phyloP scores from a whole-genome alignment of 2,888 invertebrate genomes.

The Drosophila longiperda region DNA sequence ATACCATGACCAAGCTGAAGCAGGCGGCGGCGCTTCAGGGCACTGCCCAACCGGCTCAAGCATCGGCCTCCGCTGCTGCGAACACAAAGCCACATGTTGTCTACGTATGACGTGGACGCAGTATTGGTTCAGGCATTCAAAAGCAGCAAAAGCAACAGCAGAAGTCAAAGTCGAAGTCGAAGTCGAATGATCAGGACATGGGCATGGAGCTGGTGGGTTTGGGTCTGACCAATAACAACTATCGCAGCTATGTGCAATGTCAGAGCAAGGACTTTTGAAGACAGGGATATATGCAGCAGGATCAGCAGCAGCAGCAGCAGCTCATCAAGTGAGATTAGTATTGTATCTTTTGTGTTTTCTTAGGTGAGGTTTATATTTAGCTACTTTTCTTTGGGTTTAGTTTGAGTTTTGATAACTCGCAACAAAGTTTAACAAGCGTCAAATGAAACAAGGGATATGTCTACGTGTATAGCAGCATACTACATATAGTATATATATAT shows the following conservation, averaged over 20 bases:
- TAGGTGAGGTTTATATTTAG: constrained; percentile 37
- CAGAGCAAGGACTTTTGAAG: constrained; percentile 61
- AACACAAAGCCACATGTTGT: constrained; percentile 78
- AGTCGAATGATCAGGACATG: constrained; percentile 29
- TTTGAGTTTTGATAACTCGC: constrained; percentile 44
- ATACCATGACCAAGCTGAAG: constrained; percentile 84
- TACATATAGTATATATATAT: constrained; percentile 24
- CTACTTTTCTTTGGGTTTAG: constrained; percentile 21
- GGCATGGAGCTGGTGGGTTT: constrained; percentile 68
- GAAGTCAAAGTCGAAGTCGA: not conserved
- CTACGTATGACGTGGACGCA: constrained; percentile 86
- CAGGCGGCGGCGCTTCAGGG: constrained; percentile 61
- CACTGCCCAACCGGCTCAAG: constrained; percentile 11
- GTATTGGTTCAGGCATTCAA: constrained; percentile 5
- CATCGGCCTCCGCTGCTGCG: constrained; percentile 31
- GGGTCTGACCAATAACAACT: constrained; percentile 74
- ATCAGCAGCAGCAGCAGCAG: constrained; percentile 3
- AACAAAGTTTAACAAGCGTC: constrained; percentile 80
- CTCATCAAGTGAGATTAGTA: constrained; percentile 36
- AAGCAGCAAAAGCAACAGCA: constrained; percentile 24
- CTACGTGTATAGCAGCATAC: constrained; percentile 81
- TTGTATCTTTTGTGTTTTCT: constrained; percentile 30
- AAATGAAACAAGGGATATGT: constrained; percentile 85
- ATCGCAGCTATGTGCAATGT: constrained; percentile 69
- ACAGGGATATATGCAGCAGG: constrained; percentile 23